These are phyloP conservation scores for Lypha dubia DNA, from an alignment of 2,888 invertebrate species.

Conservation along the genomic window DNA sequence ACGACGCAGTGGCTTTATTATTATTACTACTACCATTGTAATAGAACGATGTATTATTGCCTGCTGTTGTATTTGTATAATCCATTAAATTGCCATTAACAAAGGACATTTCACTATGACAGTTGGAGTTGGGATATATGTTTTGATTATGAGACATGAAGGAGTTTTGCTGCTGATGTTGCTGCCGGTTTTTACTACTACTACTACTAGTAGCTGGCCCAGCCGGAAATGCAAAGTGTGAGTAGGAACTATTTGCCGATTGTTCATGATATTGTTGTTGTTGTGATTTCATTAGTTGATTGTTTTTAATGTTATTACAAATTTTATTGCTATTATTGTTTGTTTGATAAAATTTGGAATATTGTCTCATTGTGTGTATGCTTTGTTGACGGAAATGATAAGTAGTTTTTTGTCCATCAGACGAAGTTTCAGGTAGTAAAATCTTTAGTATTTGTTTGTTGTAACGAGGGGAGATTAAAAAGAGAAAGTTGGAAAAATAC, in stretches of 20 bases:
- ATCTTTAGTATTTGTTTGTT: slow-evolving; percentile 74
- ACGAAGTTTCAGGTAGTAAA: slow-evolving; percentile 76
- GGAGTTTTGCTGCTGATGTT: slow-evolving; percentile 56
- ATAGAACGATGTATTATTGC: slow-evolving; percentile 73
- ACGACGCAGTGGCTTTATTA: slow-evolving; percentile 66
- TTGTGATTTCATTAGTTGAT: slow-evolving; percentile 57
- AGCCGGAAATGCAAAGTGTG: slow-evolving; percentile 53
- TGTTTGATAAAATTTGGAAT: slow-evolving; percentile 67
- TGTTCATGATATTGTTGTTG: slow-evolving; percentile 58
- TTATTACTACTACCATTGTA: slow-evolving; percentile 65
- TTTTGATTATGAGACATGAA: slow-evolving; percentile 63
- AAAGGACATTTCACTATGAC: not conserved
- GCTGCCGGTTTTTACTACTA: no score
- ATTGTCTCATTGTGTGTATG: slow-evolving; percentile 71
- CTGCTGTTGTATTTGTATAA: slow-evolving; percentile 44
- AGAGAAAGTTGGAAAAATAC: slow-evolving; percentile 43
- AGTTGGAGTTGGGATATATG: slow-evolving; percentile 45
- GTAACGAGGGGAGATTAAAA: slow-evolving; percentile 4
- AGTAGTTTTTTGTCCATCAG: slow-evolving; percentile 76
- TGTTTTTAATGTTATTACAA: slow-evolving; percentile 45
- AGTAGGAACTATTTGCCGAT: slow-evolving; percentile 61
- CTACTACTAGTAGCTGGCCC: slow-evolving; percentile 45
- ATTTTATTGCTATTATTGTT: slow-evolving; percentile 19
- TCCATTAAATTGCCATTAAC: slow-evolving; percentile 51
- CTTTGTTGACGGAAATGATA: slow-evolving; percentile 77